Percentiles rank a stretch among this genome's conserved stretches.
These are phyloP conservation scores for Brachypteracias leptosomus DNA, from an alignment of 2,113 vertebrate genomes.

Conservation along the genomic window DNA sequence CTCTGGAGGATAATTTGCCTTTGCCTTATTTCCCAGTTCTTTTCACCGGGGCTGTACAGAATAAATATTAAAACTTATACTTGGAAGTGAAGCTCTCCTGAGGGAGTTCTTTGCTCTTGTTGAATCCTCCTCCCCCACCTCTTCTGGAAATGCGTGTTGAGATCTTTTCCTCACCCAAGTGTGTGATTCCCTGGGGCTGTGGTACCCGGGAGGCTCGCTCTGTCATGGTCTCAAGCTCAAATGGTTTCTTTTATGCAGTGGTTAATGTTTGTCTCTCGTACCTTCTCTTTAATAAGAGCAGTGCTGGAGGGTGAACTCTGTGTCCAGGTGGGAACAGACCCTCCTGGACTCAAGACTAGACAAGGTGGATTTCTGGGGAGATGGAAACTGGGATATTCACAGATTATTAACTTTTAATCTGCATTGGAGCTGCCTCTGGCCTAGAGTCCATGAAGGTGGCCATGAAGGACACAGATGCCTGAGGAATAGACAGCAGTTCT, in stretches of 20 bases:
- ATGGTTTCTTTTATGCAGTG: neutral
- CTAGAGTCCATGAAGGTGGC: neutral
- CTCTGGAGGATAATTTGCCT: slow-evolving; percentile 53
- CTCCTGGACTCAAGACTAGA: neutral
- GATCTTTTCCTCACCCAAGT: neutral
- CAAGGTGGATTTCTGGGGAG: neutral
- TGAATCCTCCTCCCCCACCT: slow-evolving; percentile 24
- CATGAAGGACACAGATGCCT: rapidly evolving
- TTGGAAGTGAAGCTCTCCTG: neutral
- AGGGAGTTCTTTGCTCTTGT: slow-evolving; percentile 34
- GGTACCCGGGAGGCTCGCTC: neutral
- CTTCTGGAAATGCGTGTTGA: neutral
- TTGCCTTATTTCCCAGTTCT: slow-evolving; percentile 24
- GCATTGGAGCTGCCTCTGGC: neutral
- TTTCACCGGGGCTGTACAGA: slow-evolving; percentile 3
- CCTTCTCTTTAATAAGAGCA: neutral
- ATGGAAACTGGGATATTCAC: neutral
- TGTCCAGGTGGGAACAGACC: neutral
- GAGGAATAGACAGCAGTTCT: neutral
- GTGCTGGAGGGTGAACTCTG: neutral
- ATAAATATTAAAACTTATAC: slow-evolving; percentile 59
- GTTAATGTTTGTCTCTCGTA: neutral
- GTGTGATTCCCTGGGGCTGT: neutral
- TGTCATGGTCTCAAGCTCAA: neutral
- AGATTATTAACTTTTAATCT: neutral